Evolutionary conservation across 2,113 vertebrate species (phyloP), one percentile per base, ranked within the genome.

Genomic region (Anarrhichthys ocellatus): DNA sequence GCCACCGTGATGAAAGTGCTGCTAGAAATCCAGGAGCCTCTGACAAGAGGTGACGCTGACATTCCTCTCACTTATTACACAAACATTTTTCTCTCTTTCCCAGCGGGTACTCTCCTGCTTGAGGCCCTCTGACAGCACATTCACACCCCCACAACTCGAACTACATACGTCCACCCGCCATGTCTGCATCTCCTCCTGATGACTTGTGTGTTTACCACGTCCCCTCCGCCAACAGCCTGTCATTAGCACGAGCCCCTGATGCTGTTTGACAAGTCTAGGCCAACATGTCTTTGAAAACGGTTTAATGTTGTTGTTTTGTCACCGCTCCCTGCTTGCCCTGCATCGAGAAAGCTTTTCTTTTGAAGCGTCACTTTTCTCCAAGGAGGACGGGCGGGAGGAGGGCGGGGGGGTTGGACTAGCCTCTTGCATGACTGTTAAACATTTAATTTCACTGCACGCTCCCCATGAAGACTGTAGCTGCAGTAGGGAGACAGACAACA

Each of bases 231-330:
- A 61, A 14, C 66, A 4, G 38, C 63, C 85, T 67, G 68, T 81
- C 73, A 78, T 72, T 9, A 74, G 62, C 72, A 46, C 17, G 11
- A 83, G 42, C 46, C 34, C 38, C 66, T 82, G 72, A 91, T 91
- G 78, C 76, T 82, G 74, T 82, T 81, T 91, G 86, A 92, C 84
- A 90, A 86, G 89, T 87, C 82, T 77, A 78, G 68, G 85, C 91
- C 78, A 81, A 61, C 54, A 52, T 85, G 66, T 91, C 79, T 88
- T 83, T 86, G 77, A 78, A 90, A 91, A 89, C 27, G 24, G 38
- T 82, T 88, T 44, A 79, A 84, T 88, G 15, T 76, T 63, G 56
- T 59, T 56, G 50, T 78, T n/a, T 69, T 29, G 40, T 34, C 22
- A 9, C 50, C 40, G 82, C 73, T 77, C 38, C 40, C 34, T 74